phyloP scores from a whole-genome alignment of 2,797 vertebrate species.

The Psittacula derbiana region DNA sequence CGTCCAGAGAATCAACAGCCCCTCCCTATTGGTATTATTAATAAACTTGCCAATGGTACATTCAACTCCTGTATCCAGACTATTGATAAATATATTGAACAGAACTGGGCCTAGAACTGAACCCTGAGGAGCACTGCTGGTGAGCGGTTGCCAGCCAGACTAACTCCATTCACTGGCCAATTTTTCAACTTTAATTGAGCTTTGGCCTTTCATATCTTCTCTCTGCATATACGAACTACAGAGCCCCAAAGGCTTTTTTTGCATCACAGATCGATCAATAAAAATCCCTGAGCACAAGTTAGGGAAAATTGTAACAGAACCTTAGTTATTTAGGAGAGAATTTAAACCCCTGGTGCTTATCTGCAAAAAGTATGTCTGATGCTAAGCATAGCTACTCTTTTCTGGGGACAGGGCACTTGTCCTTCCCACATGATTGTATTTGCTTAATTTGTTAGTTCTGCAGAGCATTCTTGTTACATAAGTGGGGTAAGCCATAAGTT shows the following conservation, averaged over 20 bases:
- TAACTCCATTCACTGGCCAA: background rate
- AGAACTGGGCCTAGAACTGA: background rate
- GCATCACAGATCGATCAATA: background rate
- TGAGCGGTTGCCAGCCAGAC: background rate
- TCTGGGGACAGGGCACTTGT: accelerated
- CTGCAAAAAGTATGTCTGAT: background rate
- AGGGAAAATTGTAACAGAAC: accelerated
- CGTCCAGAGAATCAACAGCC: background rate
- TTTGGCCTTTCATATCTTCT: background rate
- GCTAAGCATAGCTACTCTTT: background rate
- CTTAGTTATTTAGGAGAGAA: background rate
- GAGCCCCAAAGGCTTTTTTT: background rate
- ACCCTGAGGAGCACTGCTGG: background rate
- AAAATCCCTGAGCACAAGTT: background rate
- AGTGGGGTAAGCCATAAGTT: background rate
- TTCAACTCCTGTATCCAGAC: background rate
- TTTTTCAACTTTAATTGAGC: background rate
- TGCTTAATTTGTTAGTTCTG: background rate
- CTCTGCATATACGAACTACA: background rate
- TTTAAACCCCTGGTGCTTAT: background rate
- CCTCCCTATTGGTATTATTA: background rate
- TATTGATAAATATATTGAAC: background rate
- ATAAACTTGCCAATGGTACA: background rate
- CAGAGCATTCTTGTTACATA: background rate
- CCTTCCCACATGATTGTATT: background rate